These are phyloP conservation scores for Monodelphis domestica DNA, from an alignment of 2,797 vertebrate genomes.

Conservation along the genomic window DNA sequence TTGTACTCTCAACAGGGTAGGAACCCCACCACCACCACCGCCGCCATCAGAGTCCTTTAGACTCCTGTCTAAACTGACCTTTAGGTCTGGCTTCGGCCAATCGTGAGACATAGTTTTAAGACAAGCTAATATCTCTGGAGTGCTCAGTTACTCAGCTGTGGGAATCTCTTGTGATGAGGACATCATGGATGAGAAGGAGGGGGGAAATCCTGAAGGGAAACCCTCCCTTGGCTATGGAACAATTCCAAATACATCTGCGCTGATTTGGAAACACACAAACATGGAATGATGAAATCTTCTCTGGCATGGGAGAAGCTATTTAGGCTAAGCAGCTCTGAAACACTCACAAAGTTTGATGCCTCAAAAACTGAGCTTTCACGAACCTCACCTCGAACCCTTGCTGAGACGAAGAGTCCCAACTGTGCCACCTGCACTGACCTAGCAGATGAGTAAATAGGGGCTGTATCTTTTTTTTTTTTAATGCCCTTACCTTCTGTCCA, in stretches of 20 bases:
- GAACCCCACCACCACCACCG: too few species aligned
- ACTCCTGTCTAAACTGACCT: not conserved
- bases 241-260: slow-evolving; percentile 18
- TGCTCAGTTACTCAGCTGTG: not conserved
- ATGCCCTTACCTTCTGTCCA: too few species aligned
- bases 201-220: slow-evolving; percentile 27
- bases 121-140: not conserved
- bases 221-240: slow-evolving; percentile 8
- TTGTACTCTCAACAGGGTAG: not conserved
- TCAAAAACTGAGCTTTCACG: not conserved
- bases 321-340: slow-evolving; percentile 3
- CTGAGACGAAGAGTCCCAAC: not conserved
- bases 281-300: slow-evolving; percentile 18
- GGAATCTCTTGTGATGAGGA: slow-evolving; percentile 38
- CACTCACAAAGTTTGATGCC: not conserved
- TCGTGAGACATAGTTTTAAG: not conserved
- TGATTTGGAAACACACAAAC: not conserved
- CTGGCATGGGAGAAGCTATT: not conserved
- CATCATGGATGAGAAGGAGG: slow-evolving; percentile 21
- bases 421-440: not conserved
- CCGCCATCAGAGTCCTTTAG: not conserved
- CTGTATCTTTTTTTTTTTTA: too few species aligned
- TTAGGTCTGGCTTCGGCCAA: not conserved
- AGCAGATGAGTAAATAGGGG: not conserved
- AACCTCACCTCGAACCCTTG: slow-evolving; percentile 7